phyloP scores from a whole-genome alignment of 2,888 invertebrate species.

The Caenorhabditis wallacei region DNA sequence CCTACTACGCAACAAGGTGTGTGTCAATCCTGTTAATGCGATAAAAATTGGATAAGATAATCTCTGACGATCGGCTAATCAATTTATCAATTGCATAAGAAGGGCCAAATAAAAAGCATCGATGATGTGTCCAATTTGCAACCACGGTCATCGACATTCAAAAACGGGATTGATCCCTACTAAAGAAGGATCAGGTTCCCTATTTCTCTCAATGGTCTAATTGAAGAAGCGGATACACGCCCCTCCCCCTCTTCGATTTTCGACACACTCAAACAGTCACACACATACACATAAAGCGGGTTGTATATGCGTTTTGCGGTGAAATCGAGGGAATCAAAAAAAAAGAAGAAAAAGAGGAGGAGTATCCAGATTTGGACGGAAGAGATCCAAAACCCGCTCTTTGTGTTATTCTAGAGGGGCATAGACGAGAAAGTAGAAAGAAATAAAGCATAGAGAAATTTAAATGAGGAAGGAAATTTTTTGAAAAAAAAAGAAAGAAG shows the following conservation, averaged over 20 bases:
- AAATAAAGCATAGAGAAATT: not conserved
- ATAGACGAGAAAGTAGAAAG: not conserved
- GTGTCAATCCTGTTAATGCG: slow-evolving; percentile 19
- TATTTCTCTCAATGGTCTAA: slow-evolving; percentile 8
- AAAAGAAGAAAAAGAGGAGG: slow-evolving; percentile 13
- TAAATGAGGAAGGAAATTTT: slow-evolving; percentile 24
- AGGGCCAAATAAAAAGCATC: slow-evolving; percentile 10
- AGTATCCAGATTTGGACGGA: slow-evolving; percentile 28
- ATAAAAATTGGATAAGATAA: slow-evolving; percentile 31
- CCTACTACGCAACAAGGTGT: slow-evolving; percentile 21
- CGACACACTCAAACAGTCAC: slow-evolving; percentile 46
- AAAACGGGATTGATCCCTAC: slow-evolving; percentile 24
- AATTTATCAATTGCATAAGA: slow-evolving; percentile 29
- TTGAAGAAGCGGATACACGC: slow-evolving; percentile 45
- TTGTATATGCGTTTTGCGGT: slow-evolving; percentile 35
- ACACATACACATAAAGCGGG: slow-evolving; percentile 32
- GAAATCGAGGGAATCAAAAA: slow-evolving; percentile 3
- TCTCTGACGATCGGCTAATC: not conserved
- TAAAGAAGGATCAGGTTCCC: slow-evolving; percentile 5
- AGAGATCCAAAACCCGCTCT: slow-evolving; percentile 38
- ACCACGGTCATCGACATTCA: slow-evolving; percentile 17
- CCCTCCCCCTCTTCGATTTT: slow-evolving; percentile 19
- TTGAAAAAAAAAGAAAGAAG: not conserved
- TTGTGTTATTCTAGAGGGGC: slow-evolving; percentile 24
- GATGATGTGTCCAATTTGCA: not conserved